These are phyloP conservation scores for Nematopogon swammerdamellus DNA, from an alignment of 2,888 invertebrate genomes.

Conservation along the genomic window DNA sequence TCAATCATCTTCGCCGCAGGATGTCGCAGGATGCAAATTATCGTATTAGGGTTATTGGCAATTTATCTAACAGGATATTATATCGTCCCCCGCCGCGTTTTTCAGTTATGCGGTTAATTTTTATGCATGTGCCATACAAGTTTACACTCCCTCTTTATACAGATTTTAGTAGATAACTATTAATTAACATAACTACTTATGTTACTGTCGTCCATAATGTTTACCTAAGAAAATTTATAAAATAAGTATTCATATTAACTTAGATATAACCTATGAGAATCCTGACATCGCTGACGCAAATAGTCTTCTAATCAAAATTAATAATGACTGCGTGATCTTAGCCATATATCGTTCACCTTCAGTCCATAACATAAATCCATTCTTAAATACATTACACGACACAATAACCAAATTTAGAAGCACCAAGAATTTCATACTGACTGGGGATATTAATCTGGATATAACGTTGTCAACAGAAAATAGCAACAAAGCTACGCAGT, in stretches of 20 bases:
- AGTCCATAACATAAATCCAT: background rate
- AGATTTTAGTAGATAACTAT: too few species aligned
- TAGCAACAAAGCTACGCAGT: background rate
- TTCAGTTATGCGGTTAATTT: background rate
- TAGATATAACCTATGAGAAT: background rate
- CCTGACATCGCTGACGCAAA: background rate
- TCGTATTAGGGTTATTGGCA: conserved; percentile 35
- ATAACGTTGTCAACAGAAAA: background rate
- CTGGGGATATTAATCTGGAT: background rate
- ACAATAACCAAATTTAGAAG: background rate
- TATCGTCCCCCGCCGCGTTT: background rate
- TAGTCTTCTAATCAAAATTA: background rate
- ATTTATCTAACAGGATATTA: conserved; percentile 9
- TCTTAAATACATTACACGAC: background rate
- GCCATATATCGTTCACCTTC: background rate
- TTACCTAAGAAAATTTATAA: too few species aligned
- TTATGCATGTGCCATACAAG: background rate
- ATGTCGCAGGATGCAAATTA: conserved; percentile 28
- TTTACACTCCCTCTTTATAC: too few species aligned
- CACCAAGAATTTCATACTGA: background rate
- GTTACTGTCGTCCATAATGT: too few species aligned
- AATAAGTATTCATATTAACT: too few species aligned
- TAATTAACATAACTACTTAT: too few species aligned
- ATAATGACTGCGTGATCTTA: background rate
- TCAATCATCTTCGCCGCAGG: background rate